Evolutionary conservation across 2,888 invertebrate species (phyloP), one percentile per base, ranked within the genome.

Genomic region (Orgyia antiqua): DNA sequence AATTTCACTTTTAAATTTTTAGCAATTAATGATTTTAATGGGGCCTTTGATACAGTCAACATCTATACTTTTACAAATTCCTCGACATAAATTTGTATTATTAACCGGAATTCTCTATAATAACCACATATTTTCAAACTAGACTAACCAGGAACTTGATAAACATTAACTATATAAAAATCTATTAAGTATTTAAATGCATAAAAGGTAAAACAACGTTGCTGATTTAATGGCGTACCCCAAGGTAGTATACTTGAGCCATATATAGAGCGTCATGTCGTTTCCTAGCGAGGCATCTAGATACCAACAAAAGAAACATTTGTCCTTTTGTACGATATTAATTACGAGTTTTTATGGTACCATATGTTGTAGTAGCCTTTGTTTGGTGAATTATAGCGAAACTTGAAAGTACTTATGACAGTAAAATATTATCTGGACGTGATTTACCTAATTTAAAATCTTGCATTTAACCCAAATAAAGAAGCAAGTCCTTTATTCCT

Each of bases 281-380:
- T 36, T 36, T 36, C 36, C 36, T 36, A 32, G 29, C 31, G 21
- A 21, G 21, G 31, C 28, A 36, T 36, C 51, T 48, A 50, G 45
- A 47, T 52, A 30, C 19, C 24, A 24, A 52, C 53, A 52, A 52
- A 52, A 52, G 50, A 27, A 34, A 10, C 32, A 42, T 43, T 50
- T 36, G 31, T 41, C 44, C 45, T 33, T 24, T 43, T 33, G 28
- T 33, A 21, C 19, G 19, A 52, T 36, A 52, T 52, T 52, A 52
- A 52, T 52, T 52, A 43, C 41, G 1, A 13, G 36, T 48, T 52
- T 52, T 52, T 45, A 50, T 39, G 36, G 31, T 33, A 28, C 52
- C 53, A 52, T 47, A 45, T 52, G 53, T 39, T 34, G 38, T 21
- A 9, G 6, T 8, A 15, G 23, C 11, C 27, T 33, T 37, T 37